Base-by-base conservation (phyloP, 2,888 invertebrate genomes). In the Drosophila siamana region DNA sequence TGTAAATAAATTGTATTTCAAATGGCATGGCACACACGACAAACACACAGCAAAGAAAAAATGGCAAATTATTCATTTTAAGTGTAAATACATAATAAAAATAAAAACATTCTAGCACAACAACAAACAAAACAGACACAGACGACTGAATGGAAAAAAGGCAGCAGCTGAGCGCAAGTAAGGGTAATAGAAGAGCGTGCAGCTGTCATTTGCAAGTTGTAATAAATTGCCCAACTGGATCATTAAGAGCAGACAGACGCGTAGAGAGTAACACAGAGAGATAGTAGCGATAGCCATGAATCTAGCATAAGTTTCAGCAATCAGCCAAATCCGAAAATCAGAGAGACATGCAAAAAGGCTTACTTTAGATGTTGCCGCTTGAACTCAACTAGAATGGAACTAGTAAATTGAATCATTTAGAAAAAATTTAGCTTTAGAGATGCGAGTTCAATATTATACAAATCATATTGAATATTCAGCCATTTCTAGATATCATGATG, bases 1-100 rank as follows among this genome's bases (percentile, higher is more conserved):
- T 85, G 85, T 89, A 89, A 80, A 86, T 88, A 89, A 56, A 82
- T 79, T 85, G 59, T 73, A 83, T 66, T 75, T 74, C 86, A 75
- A 81, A 69, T 84, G 87, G 85, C 86, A 78, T 66, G 46, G 55
- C 56, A 76, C 60, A 56, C 54, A 66, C 51, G 41, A 60, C 30
- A 60, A 63, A 40, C 54, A 75, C 54, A 75, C 52, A 26, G 52
- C 13, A 44, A 62, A 19, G 55, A 44, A 48, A 55, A 40, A 44
- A 63, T 30, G 36, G 43, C 56, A 38, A 65, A 65, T 71, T 30
- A 57, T 77, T 59, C 69, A 82, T 70, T 76, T 54, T 63, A 74
- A 80, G 78, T 86, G 88, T 88, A 84, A 78, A 86, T 84, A 86
- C 44, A 77, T 43, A 56, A 61, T 51, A 59, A 13, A 30, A 77